Base-by-base conservation (phyloP, 2,888 invertebrate species). In the Drosophila nr. perissopoda region DNA sequence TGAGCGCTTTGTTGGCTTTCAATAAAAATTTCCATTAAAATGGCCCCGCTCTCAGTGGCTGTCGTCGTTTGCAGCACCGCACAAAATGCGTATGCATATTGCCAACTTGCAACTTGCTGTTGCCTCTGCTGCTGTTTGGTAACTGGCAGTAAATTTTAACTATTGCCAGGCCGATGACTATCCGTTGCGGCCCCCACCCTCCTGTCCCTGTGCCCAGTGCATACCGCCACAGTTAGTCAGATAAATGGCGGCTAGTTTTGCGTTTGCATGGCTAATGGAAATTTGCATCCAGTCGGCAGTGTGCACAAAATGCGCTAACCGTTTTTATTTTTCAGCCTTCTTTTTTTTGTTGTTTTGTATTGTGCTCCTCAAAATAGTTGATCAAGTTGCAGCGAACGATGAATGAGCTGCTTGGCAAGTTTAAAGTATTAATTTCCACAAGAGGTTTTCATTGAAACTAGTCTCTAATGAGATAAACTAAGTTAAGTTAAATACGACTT, bases 181-280 rank as follows among this genome's bases (percentile, higher is more conserved):
- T 74, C 65, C 66, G 31, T 54, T 65, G 49, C 56, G 38, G 42
- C 34, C 48, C 18, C 36, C n/a, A 16, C 46, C 8, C 34, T 36
- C 60, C 51, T 36, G 40, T 4, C 36, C 25, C 21, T 33, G 27
- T 51, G 49, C 27, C 25, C 64, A 46, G 13, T 27, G 27, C 64
- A 63, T 61, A 42, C 40, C 27, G 56, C 69, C 74, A 59, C 88
- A 74, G 84, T 89, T 89, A 77, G 84, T 89, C 84, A 85, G 84
- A 85, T 85, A 85, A 85, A 85, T 89, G 89, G 84, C 85, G 84
- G 84, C 84, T 86, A 86, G 89, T 88, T 87, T 90, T 90, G 87
- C 89, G 89, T 86, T 86, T 86, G 88, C 89, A 89, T 89, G 89
- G 89, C 88, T 87, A 87, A 87, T 87, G 86, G 89, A 87, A 87